Conservation (phyloP, 2,113 vertebrate genomes). For the Notiomystis cincta region DNA sequence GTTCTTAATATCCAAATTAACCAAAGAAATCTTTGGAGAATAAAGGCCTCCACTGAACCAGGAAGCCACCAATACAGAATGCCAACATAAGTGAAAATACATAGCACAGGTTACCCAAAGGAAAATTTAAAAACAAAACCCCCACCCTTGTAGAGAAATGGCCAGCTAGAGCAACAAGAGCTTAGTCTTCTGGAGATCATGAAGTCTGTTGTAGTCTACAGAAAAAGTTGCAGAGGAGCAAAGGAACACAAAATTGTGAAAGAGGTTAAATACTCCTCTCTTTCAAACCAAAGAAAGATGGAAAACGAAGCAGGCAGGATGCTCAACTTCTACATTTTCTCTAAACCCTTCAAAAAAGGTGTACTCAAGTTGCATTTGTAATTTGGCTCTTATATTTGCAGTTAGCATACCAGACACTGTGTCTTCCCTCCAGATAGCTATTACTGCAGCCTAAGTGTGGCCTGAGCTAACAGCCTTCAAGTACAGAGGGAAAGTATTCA, state of each 20-base stretch:
- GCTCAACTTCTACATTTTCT: not conserved
- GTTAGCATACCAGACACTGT: not conserved
- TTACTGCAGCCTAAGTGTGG: not conserved
- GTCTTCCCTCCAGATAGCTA: not conserved
- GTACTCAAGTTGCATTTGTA: not conserved
- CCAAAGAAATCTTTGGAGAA: not conserved
- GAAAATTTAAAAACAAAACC: not conserved
- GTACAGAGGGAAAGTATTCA: not conserved
- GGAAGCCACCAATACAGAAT: not conserved
- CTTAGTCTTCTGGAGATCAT: not conserved
- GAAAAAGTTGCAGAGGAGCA: not conserved
- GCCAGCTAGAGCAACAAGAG: not conserved
- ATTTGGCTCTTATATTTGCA: not conserved
- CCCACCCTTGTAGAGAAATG: not conserved
- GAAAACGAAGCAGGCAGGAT: not conserved
- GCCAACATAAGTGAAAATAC: not conserved
- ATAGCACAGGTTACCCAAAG: not conserved
- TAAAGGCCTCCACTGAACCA: not conserved
- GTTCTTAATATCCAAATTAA: not conserved
- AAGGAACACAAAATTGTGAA: not conserved
- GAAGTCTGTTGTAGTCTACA: not conserved
- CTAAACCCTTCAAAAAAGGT: not conserved
- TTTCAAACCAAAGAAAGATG: not conserved
- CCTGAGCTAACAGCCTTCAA: not conserved
- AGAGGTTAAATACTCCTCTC: not conserved